Conservation (phyloP, 1,140 invertebrate genomes). For the Drosophila azteca region DNA sequence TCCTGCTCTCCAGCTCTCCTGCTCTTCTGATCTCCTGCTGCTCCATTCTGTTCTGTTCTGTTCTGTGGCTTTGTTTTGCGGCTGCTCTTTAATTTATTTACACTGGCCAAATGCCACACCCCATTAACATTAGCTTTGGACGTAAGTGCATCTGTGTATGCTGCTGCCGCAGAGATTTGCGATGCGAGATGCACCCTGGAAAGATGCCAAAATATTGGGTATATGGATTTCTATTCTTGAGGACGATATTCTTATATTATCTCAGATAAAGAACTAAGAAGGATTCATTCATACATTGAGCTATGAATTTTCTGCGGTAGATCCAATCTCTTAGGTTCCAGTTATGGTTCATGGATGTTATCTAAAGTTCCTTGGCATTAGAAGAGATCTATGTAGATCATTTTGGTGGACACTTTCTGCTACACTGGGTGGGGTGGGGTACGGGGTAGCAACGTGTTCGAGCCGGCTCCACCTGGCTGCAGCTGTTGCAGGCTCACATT, state of each 20-base stretch:
- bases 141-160: constrained; percentile 32
- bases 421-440: neutral
- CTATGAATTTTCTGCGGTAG: too few species aligned
- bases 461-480: neutral
- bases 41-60: neutral
- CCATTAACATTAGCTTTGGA: constrained; percentile 60
- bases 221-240: too few species aligned
- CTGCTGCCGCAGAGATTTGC: neutral
- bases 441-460: constrained; percentile 4
- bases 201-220: too few species aligned
- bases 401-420: too few species aligned
- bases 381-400: too few species aligned
- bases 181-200: too few species aligned
- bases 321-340: too few species aligned
- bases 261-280: too few species aligned
- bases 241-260: too few species aligned
- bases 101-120: constrained; percentile 76
- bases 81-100: constrained; percentile 79
- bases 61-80: constrained; percentile 61
- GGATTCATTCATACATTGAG: too few species aligned
- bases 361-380: too few species aligned
- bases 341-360: too few species aligned
- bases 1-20: neutral
- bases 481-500: constrained; percentile 47
- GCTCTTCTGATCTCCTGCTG: neutral